Conservation (phyloP, 2,797 vertebrate genomes). For the Crenichthys baileyi region DNA sequence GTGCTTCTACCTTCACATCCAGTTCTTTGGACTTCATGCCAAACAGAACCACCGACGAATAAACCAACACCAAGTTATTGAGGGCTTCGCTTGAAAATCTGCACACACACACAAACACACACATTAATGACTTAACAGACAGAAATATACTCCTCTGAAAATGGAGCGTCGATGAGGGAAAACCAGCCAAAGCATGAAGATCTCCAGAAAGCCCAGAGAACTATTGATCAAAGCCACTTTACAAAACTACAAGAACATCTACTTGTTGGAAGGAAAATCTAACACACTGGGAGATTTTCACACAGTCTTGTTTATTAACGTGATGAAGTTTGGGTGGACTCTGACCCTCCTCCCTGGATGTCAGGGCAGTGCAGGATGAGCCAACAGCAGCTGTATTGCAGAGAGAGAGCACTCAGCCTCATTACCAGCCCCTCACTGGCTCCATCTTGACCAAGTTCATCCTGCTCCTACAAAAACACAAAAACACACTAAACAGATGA, state of each 20-base stretch:
- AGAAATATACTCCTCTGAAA: not conserved
- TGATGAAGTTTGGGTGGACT: conserved; percentile 7
- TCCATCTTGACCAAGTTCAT: conserved; percentile 83
- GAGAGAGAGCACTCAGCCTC: conserved; percentile 87
- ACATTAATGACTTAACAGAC: not conserved
- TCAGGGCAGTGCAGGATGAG: conserved; percentile 85
- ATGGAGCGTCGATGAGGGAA: not conserved
- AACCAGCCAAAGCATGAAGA: not conserved
- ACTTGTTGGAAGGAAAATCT: not conserved
- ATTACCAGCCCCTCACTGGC: conserved; percentile 84
- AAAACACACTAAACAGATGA: not conserved
- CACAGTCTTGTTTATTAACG: not conserved
- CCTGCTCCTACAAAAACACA: conserved; percentile 71
- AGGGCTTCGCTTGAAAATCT: conserved; percentile 84
- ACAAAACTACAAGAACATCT: not conserved
- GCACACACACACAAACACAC: conserved; percentile 65
- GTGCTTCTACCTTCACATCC: conserved; percentile 88
- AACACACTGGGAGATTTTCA: too few species aligned
- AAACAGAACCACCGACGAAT: conserved; percentile 86
- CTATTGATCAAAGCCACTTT: not conserved
- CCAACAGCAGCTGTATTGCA: conserved; percentile 93
- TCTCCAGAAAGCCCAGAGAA: not conserved
- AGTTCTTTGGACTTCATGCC: conserved; percentile 85
- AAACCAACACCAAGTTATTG: conserved; percentile 85
- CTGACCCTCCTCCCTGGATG: conserved; percentile 83